Evolutionary conservation across 2,113 vertebrate genomes (phyloP).

Genomic region (Melozone crissalis): DNA sequence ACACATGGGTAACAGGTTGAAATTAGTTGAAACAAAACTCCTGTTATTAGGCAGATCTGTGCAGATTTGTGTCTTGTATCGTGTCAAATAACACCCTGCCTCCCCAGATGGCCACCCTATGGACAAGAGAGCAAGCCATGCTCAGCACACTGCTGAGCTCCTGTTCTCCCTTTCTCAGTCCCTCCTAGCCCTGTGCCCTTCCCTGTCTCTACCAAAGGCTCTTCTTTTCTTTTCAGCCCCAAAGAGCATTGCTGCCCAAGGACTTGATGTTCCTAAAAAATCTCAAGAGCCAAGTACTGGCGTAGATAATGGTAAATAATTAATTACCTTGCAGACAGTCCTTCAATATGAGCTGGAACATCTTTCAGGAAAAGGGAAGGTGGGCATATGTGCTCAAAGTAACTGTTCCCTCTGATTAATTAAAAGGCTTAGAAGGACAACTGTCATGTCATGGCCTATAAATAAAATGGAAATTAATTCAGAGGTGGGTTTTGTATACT

Average conservation of each 20-base stretch:
- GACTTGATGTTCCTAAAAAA: not conserved
- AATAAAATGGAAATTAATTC: slow-evolving; percentile 18
- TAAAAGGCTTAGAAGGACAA: not conserved
- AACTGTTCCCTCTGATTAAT: not conserved
- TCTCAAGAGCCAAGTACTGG: not conserved
- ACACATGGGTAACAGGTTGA: not conserved
- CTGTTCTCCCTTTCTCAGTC: not conserved
- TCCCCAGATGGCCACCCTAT: not conserved
- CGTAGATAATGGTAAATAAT: not conserved
- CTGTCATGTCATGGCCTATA: not conserved
- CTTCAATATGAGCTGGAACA: not conserved
- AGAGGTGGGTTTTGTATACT: not conserved
- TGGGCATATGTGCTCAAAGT: not conserved
- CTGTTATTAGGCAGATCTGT: not conserved
- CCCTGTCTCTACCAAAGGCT: not conserved
- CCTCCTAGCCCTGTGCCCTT: not conserved
- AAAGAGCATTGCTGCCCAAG: not conserved
- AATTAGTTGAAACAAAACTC: not conserved
- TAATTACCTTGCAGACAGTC: not conserved
- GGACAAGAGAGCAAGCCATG: not conserved
- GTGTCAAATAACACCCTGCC: not conserved
- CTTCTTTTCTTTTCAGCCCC: not conserved
- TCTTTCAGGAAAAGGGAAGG: not conserved
- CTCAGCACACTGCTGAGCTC: not conserved
- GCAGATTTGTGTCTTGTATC: not conserved